Evolutionary conservation across 2,113 vertebrate genomes (phyloP).

Genomic region (Hyla sarda): DNA sequence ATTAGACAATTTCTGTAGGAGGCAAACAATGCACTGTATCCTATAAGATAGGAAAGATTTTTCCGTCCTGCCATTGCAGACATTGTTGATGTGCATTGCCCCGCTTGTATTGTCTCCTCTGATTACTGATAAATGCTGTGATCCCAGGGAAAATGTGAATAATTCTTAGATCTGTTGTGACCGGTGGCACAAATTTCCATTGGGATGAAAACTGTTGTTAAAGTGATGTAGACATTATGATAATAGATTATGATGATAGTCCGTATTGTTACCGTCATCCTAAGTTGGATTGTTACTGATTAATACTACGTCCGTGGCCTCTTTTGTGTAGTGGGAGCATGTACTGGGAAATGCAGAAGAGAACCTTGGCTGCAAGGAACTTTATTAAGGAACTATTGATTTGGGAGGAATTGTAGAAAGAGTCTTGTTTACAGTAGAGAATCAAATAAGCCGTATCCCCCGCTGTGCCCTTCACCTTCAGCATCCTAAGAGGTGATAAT

Average conservation of each 20-base stretch:
- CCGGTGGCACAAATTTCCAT: neutral
- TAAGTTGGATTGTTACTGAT: neutral
- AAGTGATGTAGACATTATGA: neutral
- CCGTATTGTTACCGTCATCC: neutral
- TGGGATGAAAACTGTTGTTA: neutral
- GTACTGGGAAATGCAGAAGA: neutral
- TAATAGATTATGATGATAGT: neutral
- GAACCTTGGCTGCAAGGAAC: neutral
- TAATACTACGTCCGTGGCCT: neutral
- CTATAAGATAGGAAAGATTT: too few species aligned
- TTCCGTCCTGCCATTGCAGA: neutral
- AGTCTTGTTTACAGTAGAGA: neutral
- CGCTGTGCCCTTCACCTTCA: neutral
- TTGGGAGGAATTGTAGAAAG: conserved; percentile 16
- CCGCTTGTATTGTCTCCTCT: too few species aligned
- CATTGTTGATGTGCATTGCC: too few species aligned
- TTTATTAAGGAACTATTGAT: conserved; percentile 1
- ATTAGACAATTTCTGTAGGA: too few species aligned
- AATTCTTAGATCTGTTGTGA: neutral
- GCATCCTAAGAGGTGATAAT: neutral
- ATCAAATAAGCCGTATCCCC: neutral
- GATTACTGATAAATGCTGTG: too few species aligned
- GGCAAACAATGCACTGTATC: too few species aligned
- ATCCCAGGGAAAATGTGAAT: neutral
- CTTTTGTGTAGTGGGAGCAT: neutral